Conservation (phyloP, 1,140 invertebrate species). For the Propsilocerus akamusi region DNA sequence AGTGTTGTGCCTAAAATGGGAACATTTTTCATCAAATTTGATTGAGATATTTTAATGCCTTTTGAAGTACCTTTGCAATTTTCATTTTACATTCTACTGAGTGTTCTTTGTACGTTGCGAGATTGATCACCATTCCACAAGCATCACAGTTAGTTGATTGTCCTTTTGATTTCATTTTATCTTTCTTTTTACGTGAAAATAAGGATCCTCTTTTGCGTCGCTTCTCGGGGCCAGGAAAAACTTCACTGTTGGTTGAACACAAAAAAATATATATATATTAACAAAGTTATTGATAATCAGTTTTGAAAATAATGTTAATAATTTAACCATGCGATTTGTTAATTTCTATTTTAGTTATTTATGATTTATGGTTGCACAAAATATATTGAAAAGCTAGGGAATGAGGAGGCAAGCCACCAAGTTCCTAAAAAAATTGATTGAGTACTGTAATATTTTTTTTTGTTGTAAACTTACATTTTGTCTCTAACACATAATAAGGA, state of each 20-base stretch:
- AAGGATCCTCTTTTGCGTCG: constrained; percentile 68
- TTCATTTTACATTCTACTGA: constrained; percentile 17
- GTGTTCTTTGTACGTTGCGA: constrained; percentile 17
- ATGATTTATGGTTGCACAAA: too few relatives aligned
- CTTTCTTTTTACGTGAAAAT: constrained; percentile 68
- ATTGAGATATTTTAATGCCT: neutral
- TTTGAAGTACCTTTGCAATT: constrained; percentile 6
- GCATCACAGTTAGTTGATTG: constrained; percentile 10
- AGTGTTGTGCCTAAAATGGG: neutral
- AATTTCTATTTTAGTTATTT: too few relatives aligned
- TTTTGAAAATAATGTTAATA: too few relatives aligned
- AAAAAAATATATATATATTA: neutral
- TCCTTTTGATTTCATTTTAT: constrained; percentile 16
- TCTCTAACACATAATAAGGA: constrained; percentile 19
- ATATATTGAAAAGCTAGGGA: too few relatives aligned
- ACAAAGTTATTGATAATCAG: too few relatives aligned
- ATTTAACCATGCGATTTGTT: too few relatives aligned
- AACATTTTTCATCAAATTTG: neutral
- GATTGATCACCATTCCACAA: constrained; percentile 14
- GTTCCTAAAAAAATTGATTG: too few relatives aligned
- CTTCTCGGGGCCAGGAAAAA: constrained; percentile 65
- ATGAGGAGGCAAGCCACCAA: too few relatives aligned
- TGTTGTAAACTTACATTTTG: constrained; percentile 15
- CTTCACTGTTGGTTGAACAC: constrained; percentile 27
- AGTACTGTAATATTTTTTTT: too few relatives aligned